phyloP scores from a whole-genome alignment of 2,113 vertebrate species.

The Sebastes fasciatus region DNA sequence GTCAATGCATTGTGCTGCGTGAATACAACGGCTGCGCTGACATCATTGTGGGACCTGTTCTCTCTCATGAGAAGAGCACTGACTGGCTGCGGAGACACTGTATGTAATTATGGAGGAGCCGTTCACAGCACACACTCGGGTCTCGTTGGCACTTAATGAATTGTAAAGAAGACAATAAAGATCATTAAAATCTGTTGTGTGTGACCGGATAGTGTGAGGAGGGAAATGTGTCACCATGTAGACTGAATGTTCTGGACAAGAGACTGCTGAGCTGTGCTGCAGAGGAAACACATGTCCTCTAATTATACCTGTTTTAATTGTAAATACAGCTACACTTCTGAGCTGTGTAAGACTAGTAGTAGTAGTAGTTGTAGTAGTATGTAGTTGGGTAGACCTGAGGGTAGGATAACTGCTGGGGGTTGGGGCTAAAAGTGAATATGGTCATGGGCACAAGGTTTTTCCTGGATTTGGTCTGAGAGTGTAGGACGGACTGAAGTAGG shows the following conservation, averaged over 20 bases:
- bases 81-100: conserved; percentile 40
- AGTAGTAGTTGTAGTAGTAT: no score
- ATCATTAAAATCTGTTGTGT: conserved; percentile 48
- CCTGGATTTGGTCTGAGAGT: conserved; percentile 75
- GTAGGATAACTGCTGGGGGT: not conserved
- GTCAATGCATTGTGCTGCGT: conserved; percentile 67
- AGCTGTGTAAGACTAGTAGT: conserved; percentile 59
- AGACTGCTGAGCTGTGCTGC: not conserved
- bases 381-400: not conserved
- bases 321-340: conserved; percentile 65
- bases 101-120: conserved; percentile 56
- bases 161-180: conserved; percentile 61
- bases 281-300: conserved; percentile 30
- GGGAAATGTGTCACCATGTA: conserved; percentile 35
- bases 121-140: conserved; percentile 47
- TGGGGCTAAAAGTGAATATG: conserved; percentile 40
- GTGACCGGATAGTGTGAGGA: conserved; percentile 21
- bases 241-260: conserved; percentile 20
- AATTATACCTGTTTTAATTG: conserved; percentile 38
- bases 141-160: conserved; percentile 56
- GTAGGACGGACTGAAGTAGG: not conserved
- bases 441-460: conserved; percentile 60
- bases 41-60: conserved; percentile 63
- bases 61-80: conserved; percentile 57
- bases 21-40: conserved; percentile 58